Percentiles rank a stretch among this genome's conserved stretches.
These are phyloP conservation scores for Agrochola litura DNA, from an alignment of 2,888 invertebrate genomes.

Conservation along the genomic window DNA sequence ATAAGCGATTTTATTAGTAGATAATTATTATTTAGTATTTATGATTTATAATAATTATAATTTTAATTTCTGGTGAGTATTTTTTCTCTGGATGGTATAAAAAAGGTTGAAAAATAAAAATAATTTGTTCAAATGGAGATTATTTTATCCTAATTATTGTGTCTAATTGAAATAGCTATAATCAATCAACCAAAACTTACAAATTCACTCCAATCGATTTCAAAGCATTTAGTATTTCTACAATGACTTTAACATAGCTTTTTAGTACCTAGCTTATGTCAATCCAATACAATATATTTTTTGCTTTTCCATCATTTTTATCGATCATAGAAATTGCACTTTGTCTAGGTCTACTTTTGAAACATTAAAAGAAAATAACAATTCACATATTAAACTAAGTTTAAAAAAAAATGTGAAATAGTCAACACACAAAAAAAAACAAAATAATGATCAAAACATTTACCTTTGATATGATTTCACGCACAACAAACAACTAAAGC, in stretches of 20 bases:
- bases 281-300: background rate
- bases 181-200: background rate
- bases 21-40: background rate
- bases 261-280: background rate
- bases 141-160: background rate
- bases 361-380: background rate
- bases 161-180: background rate
- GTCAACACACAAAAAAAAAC: background rate
- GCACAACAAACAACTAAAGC: constrained; percentile 35
- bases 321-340: background rate
- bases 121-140: background rate
- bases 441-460: constrained; percentile 24
- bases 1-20: background rate
- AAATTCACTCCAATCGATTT: background rate
- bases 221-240: background rate
- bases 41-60: background rate
- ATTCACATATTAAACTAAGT: no score
- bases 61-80: background rate
- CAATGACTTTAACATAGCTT: background rate
- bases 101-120: background rate
- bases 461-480: constrained; percentile 47
- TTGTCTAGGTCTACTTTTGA: background rate
- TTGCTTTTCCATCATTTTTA: background rate
- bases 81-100: background rate
- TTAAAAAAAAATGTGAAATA: background rate